phyloP scores from a whole-genome alignment of 2,888 invertebrate species.

The Creontiades dilutus region DNA sequence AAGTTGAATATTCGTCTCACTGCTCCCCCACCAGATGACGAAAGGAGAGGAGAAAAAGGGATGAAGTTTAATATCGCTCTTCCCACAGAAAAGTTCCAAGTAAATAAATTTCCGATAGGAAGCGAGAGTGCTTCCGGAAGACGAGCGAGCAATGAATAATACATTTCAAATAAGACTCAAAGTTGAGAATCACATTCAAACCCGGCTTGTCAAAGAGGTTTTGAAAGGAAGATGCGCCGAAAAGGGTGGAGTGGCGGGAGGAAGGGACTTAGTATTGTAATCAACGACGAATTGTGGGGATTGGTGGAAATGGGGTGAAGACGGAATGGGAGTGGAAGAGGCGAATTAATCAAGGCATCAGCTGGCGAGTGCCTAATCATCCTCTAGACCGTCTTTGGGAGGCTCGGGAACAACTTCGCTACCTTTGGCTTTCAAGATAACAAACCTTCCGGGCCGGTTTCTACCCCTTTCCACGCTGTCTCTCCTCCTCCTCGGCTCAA shows the following conservation, averaged over 20 bases:
- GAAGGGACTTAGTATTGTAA: slow-evolving; percentile 43
- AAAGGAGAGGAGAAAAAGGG: neutral
- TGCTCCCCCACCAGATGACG: no score
- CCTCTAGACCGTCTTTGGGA: slow-evolving; percentile 41
- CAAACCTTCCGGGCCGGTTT: neutral
- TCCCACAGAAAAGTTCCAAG: slow-evolving; percentile 10
- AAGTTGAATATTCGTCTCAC: no score
- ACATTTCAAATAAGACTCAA: slow-evolving; percentile 52
- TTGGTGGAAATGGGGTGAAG: neutral
- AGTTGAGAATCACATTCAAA: slow-evolving; percentile 54
- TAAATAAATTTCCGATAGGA: slow-evolving; percentile 47
- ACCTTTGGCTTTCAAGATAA: slow-evolving; percentile 47
- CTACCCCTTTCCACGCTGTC: no score
- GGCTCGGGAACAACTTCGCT: slow-evolving; percentile 16
- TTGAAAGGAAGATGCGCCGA: neutral
- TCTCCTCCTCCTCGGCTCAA: no score
- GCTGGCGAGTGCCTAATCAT: slow-evolving; percentile 54
- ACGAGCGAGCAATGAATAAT: slow-evolving; percentile 58
- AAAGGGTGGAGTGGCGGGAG: neutral
- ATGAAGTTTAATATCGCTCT: slow-evolving; percentile 7
- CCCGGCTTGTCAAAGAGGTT: slow-evolving; percentile 52
- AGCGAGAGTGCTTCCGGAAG: slow-evolving; percentile 24
- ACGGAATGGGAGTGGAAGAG: neutral
- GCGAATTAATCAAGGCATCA: slow-evolving; percentile 53
- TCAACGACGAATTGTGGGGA: slow-evolving; percentile 36